phyloP scores from a whole-genome alignment of 1,140 invertebrate genomes.

The Andrena cerasifolii region DNA sequence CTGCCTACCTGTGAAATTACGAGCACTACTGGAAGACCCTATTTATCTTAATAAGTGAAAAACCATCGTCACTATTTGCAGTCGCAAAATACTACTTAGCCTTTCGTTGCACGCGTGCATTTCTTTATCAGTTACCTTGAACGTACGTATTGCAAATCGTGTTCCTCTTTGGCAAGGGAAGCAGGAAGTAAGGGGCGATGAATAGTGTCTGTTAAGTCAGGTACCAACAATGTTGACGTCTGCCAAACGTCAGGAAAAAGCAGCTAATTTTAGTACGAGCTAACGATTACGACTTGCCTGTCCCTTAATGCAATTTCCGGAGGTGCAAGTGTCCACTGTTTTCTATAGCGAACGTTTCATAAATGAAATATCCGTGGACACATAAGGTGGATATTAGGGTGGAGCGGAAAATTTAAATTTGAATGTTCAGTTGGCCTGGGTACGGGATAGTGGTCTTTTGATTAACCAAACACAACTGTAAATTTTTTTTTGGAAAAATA shows the following conservation, averaged over 20 bases:
- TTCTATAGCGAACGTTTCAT: too few relatives aligned
- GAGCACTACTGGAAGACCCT: too few relatives aligned
- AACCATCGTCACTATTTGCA: neutral
- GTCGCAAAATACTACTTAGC: neutral
- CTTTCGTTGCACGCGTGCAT: neutral
- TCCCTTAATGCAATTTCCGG: neutral
- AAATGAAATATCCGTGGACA: too few relatives aligned
- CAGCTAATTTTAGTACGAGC: conserved; percentile 25
- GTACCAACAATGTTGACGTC: neutral
- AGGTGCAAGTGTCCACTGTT: neutral
- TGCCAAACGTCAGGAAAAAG: conserved; percentile 14
- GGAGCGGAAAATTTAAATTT: too few relatives aligned
- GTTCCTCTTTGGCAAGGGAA: conserved; percentile 3
- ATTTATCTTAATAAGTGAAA: too few relatives aligned
- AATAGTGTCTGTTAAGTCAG: neutral
- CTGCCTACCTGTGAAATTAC: too few relatives aligned
- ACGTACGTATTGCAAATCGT: neutral
- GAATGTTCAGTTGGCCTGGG: too few relatives aligned
- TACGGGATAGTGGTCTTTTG: too few relatives aligned
- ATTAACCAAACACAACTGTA: too few relatives aligned
- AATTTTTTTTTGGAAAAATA: too few relatives aligned
- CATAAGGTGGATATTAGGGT: too few relatives aligned
- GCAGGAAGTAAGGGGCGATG: neutral
- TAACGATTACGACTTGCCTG: neutral
- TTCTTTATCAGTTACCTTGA: conserved; percentile 9